Evolutionary conservation across 2,113 vertebrate genomes (phyloP).

Genomic region (Stictonetta naevosa): DNA sequence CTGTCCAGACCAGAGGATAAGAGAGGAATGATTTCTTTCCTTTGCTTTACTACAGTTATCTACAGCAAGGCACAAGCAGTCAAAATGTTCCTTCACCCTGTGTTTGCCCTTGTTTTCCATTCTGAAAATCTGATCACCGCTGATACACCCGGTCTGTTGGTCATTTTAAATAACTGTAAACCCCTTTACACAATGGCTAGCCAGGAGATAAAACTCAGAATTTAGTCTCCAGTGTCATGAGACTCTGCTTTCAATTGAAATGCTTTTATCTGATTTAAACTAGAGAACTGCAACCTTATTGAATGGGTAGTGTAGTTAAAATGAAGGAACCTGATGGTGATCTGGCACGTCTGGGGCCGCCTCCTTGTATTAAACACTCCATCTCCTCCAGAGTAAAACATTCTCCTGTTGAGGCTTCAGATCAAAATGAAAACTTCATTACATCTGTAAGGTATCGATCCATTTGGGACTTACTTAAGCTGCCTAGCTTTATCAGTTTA

Average conservation of each 20-base stretch:
- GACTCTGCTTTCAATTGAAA: background rate
- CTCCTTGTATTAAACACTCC: background rate
- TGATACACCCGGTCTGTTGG: background rate
- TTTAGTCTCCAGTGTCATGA: background rate
- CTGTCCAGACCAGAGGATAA: background rate
- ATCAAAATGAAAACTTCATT: conserved; percentile 14
- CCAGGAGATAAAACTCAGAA: background rate
- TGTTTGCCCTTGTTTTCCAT: background rate
- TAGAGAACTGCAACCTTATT: background rate
- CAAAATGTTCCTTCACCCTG: background rate
- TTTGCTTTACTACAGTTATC: background rate
- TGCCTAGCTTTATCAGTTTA: background rate
- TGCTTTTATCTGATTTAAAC: background rate
- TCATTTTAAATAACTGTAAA: background rate
- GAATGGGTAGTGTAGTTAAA: background rate
- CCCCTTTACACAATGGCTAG: background rate
- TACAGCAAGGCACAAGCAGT: background rate
- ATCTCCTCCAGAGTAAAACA: background rate
- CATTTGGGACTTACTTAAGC: background rate
- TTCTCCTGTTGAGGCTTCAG: background rate
- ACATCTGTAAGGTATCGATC: conserved; percentile 22
- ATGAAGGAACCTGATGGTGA: background rate
- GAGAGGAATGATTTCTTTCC: background rate
- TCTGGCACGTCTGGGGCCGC: background rate
- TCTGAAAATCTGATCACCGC: background rate